These are phyloP conservation scores for Chaetophractus vellerosus DNA, from an alignment of 2,797 vertebrate genomes.

Conservation along the genomic window DNA sequence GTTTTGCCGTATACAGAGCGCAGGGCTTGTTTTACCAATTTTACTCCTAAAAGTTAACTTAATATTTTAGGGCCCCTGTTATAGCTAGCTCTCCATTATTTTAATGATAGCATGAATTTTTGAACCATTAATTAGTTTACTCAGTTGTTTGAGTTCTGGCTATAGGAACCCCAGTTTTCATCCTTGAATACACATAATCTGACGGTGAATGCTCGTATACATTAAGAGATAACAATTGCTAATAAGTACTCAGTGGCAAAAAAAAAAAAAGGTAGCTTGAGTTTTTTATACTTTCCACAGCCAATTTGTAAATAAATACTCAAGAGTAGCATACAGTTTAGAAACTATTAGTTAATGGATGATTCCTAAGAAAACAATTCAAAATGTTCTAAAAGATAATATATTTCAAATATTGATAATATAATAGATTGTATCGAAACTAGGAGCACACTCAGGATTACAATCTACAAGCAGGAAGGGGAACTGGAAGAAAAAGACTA, in stretches of 20 bases:
- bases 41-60: conserved; percentile 14
- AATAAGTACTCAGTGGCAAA: background rate
- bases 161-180: background rate
- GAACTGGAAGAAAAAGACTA: background rate
- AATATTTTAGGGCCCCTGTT: background rate
- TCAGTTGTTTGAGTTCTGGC: background rate
- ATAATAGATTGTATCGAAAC: background rate
- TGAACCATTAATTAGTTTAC: background rate
- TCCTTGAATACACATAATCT: background rate
- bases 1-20: background rate
- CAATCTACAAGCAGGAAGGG: background rate
- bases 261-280: background rate
- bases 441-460: background rate
- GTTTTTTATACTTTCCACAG: background rate
- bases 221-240: conserved; percentile 7
- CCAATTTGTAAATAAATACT: conserved; percentile 15
- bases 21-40: background rate
- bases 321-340: background rate
- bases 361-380: background rate
- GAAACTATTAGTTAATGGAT: background rate
- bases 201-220: background rate
- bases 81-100: background rate
- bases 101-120: conserved; percentile 25
- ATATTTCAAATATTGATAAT: background rate
- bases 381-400: background rate